Percentiles rank a stretch among this genome's conserved stretches.
phyloP scores from a whole-genome alignment of 2,797 vertebrate genomes.

The Melopsittacus undulatus region DNA sequence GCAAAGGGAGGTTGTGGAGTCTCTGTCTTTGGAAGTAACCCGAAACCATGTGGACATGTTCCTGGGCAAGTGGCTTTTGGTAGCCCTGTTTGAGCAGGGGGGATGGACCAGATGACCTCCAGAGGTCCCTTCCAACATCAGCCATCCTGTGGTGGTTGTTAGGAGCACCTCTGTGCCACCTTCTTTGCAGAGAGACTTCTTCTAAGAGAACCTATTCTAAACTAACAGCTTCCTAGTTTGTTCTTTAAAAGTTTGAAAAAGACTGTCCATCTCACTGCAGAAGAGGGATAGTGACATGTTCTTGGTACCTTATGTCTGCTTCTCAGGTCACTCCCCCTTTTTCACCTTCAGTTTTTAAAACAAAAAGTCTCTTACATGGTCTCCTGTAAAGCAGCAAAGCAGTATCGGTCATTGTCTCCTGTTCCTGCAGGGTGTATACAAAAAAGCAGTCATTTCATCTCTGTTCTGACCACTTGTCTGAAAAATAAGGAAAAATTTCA shows the following conservation, averaged over 20 bases:
- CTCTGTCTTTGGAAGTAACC: background rate
- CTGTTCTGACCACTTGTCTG: background rate
- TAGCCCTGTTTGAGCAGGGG: background rate
- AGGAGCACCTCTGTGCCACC: background rate
- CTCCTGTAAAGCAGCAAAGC: background rate
- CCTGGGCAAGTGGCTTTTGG: fast-evolving
- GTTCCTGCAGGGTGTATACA: background rate
- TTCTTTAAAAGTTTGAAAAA: background rate
- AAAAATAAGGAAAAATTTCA: background rate
- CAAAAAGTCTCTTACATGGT: background rate
- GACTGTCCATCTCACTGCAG: background rate
- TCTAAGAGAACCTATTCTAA: background rate
- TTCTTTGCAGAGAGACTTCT: background rate
- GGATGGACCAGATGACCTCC: background rate
- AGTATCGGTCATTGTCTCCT: background rate
- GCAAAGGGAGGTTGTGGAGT: background rate
- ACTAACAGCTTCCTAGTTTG: background rate
- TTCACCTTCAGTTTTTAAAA: background rate
- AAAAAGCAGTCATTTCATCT: background rate
- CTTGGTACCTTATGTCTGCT: background rate
- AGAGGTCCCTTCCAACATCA: background rate
- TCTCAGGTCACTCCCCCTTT: background rate
- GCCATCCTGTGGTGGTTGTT: background rate
- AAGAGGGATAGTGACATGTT: fast-evolving
- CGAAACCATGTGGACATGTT: background rate